Percentiles rank a stretch among this genome's conserved stretches.
phyloP scores from a whole-genome alignment of 2,888 invertebrate species.

The Epistrophella euchroma region DNA sequence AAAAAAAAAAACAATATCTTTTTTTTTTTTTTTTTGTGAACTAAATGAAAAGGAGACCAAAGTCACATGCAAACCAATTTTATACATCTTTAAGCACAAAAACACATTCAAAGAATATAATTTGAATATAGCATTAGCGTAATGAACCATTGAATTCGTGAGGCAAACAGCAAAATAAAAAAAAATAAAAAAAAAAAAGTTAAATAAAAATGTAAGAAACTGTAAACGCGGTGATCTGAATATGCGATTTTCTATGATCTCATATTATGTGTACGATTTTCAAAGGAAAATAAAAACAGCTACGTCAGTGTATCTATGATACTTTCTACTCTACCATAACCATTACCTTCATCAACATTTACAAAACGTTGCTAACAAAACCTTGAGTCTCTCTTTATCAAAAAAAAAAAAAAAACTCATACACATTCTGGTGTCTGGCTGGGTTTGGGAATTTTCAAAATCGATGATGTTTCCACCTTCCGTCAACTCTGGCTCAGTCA shows the following conservation, averaged over 20 bases:
- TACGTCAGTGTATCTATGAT: background rate
- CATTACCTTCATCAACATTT: conserved; percentile 54
- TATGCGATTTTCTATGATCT: conserved; percentile 70
- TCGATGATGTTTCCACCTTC: conserved; percentile 34
- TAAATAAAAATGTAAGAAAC: conserved; percentile 19
- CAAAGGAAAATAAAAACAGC: conserved; percentile 5
- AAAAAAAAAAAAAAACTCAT: conserved; percentile 4
- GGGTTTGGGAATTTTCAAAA: conserved; percentile 35
- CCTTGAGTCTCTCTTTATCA: background rate
- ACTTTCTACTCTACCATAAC: background rate
- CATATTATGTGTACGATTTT: conserved; percentile 30
- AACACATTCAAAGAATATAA: conserved; percentile 78
- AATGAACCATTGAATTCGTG: conserved; percentile 82
- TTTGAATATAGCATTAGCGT: conserved; percentile 83
- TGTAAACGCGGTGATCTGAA: conserved; percentile 66
- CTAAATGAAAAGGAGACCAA: conserved; percentile 16
- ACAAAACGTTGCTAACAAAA: conserved; percentile 47
- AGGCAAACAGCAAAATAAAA: conserved; percentile 22
- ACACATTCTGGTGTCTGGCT: conserved; percentile 25
- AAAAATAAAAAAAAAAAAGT: conserved; percentile 14
- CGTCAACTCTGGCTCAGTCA: conserved; percentile 28
- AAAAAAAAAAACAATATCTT: background rate
- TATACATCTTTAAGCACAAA: conserved; percentile 43
- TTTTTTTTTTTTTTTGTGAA: background rate
- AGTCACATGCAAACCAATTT: conserved; percentile 41